These are phyloP conservation scores for Pachycephala philippinensis DNA, from an alignment of 2,113 vertebrate species.

Conservation along the genomic window DNA sequence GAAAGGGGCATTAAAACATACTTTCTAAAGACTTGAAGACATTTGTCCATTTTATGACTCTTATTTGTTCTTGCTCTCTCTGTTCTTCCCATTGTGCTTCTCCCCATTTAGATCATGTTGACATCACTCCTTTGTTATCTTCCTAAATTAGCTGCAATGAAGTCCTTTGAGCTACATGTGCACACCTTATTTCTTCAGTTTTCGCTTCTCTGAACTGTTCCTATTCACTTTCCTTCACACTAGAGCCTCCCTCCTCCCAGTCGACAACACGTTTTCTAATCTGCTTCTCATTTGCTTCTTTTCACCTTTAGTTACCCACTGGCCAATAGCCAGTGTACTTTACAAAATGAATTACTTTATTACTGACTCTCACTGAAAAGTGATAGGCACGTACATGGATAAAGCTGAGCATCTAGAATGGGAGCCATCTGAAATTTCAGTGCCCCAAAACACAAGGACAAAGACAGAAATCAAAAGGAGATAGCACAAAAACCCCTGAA, in stretches of 20 bases:
- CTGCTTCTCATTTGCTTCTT: conserved; percentile 16
- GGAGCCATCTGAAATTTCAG: background rate
- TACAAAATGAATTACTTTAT: background rate
- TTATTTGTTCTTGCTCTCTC: conserved; percentile 42
- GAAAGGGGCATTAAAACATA: conserved; percentile 42
- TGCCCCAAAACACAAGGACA: background rate
- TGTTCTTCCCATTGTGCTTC: conserved; percentile 16
- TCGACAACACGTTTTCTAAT: background rate
- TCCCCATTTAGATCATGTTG: conserved; percentile 32
- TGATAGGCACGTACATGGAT: background rate
- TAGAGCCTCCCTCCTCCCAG: background rate
- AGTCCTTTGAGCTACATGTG: conserved; percentile 38
- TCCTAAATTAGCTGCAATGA: conserved; percentile 63
- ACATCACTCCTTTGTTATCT: conserved; percentile 53
- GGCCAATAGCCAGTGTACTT: background rate
- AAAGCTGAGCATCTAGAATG: background rate
- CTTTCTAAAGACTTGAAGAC: conserved; percentile 21
- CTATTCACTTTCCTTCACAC: background rate
- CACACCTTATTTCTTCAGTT: conserved; percentile 42
- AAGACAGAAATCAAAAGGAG: background rate
- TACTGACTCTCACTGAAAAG: background rate
- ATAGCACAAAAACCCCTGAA: background rate
- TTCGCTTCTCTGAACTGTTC: background rate
- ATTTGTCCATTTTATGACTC: conserved; percentile 42
- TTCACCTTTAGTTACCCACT: conserved; percentile 36